Base-by-base conservation (phyloP, 2,888 invertebrate species). In the Parnassius orleans region DNA sequence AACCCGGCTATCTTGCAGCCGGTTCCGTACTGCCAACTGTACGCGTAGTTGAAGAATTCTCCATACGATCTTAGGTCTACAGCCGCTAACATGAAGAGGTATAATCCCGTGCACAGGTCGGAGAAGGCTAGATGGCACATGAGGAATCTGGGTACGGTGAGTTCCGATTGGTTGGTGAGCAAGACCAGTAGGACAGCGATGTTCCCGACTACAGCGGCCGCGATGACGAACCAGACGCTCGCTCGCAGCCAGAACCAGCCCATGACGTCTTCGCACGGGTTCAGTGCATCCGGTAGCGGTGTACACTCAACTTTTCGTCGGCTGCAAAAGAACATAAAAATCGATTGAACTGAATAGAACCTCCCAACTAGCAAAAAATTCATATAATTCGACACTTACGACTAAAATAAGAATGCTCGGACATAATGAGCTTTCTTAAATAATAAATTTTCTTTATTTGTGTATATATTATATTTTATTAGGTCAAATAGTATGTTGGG, bases 231-330 rank as follows among this genome's bases (percentile, higher is more conserved):
- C 98, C 98, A 98, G 2, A 98, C 97, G 58, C 96, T 95, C 69
- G 94, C 93, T 61, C 96, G 93, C 2, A 96, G 89, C 94, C 95
- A 95, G 53, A 93, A 85, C 81, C 95, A 95, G 33, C 97, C 97
- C 95, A 97, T 96, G 63, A 97, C 96, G 80, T 97, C 97, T 79
- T 97, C 97, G 82, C 97, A 97, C 0, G 97, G 97, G 84, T 97
- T 97, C 57, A 97, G 87, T 0, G 95, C 96, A 81, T 97, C 95
- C 0, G 97, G 95, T 66, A 92, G 92, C 0, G 97, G 97, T 48
- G 90, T 93, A 79, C 96, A 97, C 73, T 93, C 90, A 5, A 95
- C 92, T 68, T 89, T 74, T 10, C 86, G 79, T 1, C 72, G 78
- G 41, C 87, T 90, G 81, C 9, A 79, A 80, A 56, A 14, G 56